phyloP scores from a whole-genome alignment of 2,797 vertebrate genomes.

The Centropyge bicolor region DNA sequence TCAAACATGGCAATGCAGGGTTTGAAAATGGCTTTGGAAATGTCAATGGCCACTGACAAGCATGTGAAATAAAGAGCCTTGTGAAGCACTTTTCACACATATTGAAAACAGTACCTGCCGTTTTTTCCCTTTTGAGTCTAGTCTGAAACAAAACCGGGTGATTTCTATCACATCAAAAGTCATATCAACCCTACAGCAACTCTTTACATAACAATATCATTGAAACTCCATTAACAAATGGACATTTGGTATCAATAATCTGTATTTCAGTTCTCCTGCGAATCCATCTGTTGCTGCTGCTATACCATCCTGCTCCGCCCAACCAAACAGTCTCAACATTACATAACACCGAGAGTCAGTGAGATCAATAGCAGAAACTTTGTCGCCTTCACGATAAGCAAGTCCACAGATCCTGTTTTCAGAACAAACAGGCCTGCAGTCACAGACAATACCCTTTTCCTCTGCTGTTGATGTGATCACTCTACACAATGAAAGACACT shows the following conservation, averaged over 20 bases:
- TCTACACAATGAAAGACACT: constrained; percentile 26
- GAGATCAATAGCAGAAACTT: constrained; percentile 29
- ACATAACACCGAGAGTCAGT: constrained; percentile 1
- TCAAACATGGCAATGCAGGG: background rate
- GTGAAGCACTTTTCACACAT: background rate
- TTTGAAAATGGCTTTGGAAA: too few relatives aligned
- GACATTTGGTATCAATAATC: background rate
- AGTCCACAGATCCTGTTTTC: constrained; percentile 69
- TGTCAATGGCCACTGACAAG: background rate
- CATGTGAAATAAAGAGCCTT: background rate
- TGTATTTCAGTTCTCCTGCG: background rate
- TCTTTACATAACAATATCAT: constrained; percentile 10
- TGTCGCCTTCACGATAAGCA: constrained; percentile 2
- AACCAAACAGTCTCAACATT: background rate
- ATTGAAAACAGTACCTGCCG: background rate
- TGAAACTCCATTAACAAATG: background rate
- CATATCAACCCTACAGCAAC: too few relatives aligned
- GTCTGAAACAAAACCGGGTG: too few relatives aligned
- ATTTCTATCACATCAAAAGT: background rate
- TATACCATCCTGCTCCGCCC: constrained; percentile 4
- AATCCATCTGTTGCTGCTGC: background rate
- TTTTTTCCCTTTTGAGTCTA: background rate
- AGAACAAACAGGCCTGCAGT: constrained; percentile 68
- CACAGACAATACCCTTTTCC: constrained; percentile 50
- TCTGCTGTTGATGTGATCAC: constrained; percentile 38